Base-by-base conservation (phyloP, 2,113 vertebrate genomes). In the Cyprinodon tularosa region DNA sequence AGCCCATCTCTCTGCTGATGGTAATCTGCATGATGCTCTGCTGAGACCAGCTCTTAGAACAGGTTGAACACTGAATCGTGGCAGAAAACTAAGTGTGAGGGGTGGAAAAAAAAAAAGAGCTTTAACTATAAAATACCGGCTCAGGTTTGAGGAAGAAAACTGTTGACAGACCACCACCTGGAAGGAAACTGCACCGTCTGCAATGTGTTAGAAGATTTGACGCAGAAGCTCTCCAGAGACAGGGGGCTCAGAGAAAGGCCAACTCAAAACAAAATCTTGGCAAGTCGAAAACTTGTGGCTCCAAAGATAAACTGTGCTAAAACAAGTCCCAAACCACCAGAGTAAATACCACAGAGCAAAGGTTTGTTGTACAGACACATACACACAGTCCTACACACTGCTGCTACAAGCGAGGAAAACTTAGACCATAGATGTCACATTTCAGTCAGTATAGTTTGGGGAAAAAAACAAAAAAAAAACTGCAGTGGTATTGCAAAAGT, bases 101-200 rank as follows among this genome's bases (percentile, higher is more conserved):
- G 12, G 4, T 29, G 29, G n/a, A n/a, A n/a, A n/a, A 29, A 29
- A 29, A 40, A 11, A 45, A 7, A 40, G 17, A 20, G 66, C 22
- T 12, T 13, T 1, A 44, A 4, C 14, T 77, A 65, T 71, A 8
- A 71, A 73, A 72, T 45, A 66, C n/a, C 1, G 45, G 37, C 66
- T 75, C 73, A 12, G 75, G 60, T 67, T 50, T 77, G 22, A 78
- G 50, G 53, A 10, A 47, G 67, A 74, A 78, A 80, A 64, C 77
- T 82, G 74, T 14, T 71, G 47, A 68, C 22, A 4, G 66, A 68
- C 78, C 63, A 88, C 80, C 83, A 78, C 74, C 76, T 83, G 74
- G 71, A 75, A 38, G 59, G 50, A 47, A 73, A 47, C 53, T 64
- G 71, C 72, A 65, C 45, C n/a, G 44, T 40, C 40, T 39, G 57